Percentiles rank a stretch among this genome's conserved stretches.
Conservation (phyloP, 1,140 invertebrate species). For the Babylonia areolata region DNA sequence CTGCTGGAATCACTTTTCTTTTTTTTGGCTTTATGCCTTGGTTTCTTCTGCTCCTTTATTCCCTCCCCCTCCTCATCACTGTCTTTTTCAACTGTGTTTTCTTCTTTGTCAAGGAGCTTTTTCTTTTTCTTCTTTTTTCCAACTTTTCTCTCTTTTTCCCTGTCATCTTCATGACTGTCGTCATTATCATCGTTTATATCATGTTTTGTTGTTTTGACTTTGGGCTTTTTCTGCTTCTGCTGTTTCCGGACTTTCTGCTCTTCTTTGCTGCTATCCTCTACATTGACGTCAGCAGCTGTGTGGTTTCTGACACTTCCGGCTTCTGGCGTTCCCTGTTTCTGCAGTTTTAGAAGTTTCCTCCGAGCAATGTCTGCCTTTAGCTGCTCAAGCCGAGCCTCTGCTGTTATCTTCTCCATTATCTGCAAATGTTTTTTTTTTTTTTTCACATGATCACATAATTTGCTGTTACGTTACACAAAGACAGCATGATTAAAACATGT, state of each 20-base stretch:
- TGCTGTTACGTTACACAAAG: too few species aligned
- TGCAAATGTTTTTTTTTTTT: conserved; percentile 2
- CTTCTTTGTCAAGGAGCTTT: background rate
- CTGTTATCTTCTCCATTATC: background rate
- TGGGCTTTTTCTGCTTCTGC: conserved; percentile 23
- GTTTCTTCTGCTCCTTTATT: conserved; percentile 27
- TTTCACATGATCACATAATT: background rate
- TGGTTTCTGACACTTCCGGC: background rate
- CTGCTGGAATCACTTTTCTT: background rate
- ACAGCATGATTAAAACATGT: too few species aligned
- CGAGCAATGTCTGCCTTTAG: conserved; percentile 30
- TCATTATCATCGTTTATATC: background rate
- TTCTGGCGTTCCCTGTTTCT: conserved; percentile 8
- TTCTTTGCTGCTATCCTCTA: conserved; percentile 29
- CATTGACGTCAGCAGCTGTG: conserved; percentile 24
- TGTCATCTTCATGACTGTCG: background rate
- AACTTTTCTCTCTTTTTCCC: background rate
- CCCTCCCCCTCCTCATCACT: conserved; percentile 5
- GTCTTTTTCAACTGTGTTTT: conserved; percentile 4
- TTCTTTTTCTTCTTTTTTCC: background rate
- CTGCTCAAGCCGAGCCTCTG: conserved; percentile 20
- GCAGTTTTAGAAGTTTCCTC: conserved; percentile 16
- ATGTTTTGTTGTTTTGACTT: background rate
- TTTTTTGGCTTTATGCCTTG: background rate
- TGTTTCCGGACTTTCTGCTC: background rate